Conservation (phyloP, 2,888 invertebrate species). For the Drosophila emarginata region DNA sequence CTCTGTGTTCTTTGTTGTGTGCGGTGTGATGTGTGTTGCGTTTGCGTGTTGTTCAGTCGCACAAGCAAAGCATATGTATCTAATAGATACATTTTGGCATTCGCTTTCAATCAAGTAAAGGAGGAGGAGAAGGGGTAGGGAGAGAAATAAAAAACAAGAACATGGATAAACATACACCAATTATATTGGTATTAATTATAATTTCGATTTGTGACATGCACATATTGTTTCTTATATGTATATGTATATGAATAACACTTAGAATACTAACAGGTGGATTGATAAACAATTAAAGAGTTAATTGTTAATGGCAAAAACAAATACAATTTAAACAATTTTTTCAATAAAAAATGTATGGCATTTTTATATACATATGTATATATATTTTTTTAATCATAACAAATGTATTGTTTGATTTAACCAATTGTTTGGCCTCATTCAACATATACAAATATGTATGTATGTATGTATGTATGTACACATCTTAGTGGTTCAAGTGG, state of each 20-base stretch:
- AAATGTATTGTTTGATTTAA: neutral
- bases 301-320: neutral
- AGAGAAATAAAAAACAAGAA: conserved; percentile 30
- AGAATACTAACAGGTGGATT: conserved; percentile 26
- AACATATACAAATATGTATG: neutral
- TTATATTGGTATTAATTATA: conserved; percentile 5
- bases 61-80: conserved; percentile 38
- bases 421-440: conserved; percentile 1
- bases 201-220: conserved; percentile 28
- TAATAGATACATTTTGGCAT: conserved; percentile 41
- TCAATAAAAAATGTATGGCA: neutral
- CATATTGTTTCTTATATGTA: neutral
- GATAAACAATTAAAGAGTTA: conserved; percentile 1
- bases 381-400: too few species aligned
- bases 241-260: neutral
- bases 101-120: conserved; percentile 59
- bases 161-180: conserved; percentile 47
- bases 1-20: neutral
- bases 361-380: neutral
- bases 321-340: neutral
- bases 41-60: conserved; percentile 53
- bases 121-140: neutral
- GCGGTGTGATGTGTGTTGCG: conserved; percentile 3
- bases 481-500: neutral
- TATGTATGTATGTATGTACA: neutral